phyloP scores from a whole-genome alignment of 2,797 vertebrate species.

The Lophius americanus region DNA sequence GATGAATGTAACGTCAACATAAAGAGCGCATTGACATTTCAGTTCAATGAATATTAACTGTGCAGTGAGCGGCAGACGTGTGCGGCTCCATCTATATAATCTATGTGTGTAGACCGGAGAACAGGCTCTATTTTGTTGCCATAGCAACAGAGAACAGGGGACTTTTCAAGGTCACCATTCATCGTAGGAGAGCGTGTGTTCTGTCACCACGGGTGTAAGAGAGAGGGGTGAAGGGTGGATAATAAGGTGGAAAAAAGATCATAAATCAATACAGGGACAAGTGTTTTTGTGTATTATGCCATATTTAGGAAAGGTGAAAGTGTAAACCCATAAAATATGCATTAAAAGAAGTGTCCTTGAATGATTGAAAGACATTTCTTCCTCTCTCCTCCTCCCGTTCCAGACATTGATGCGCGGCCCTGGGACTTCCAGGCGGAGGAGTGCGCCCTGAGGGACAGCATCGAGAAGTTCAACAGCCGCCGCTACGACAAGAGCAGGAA shows the following conservation, averaged over 20 bases:
- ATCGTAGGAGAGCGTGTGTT: constrained; percentile 44
- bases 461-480: constrained; percentile 94
- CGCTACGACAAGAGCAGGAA: constrained; percentile 87
- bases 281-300: no score
- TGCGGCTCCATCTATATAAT: background rate
- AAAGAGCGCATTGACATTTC: constrained; percentile 7
- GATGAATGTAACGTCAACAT: constrained; percentile 6
- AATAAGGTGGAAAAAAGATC: background rate
- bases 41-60: constrained; percentile 5
- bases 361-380: no score
- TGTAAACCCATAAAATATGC: no score
- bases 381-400: background rate
- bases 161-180: constrained; percentile 59
- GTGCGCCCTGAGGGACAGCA: constrained; percentile 92
- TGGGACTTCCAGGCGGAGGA: constrained; percentile 99
- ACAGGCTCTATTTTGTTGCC: constrained; percentile 52
- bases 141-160: constrained; percentile 58
- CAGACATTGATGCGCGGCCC: constrained; percentile 94
- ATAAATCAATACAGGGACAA: no score
- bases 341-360: no score
- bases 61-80: constrained; percentile 1
- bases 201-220: constrained; percentile 28
- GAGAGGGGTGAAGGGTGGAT: constrained; percentile 4
- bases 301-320: no score
- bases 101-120: background rate